These are phyloP conservation scores for Caenorhabditis sp. DNA, from an alignment of 2,888 invertebrate genomes.

Conservation along the genomic window DNA sequence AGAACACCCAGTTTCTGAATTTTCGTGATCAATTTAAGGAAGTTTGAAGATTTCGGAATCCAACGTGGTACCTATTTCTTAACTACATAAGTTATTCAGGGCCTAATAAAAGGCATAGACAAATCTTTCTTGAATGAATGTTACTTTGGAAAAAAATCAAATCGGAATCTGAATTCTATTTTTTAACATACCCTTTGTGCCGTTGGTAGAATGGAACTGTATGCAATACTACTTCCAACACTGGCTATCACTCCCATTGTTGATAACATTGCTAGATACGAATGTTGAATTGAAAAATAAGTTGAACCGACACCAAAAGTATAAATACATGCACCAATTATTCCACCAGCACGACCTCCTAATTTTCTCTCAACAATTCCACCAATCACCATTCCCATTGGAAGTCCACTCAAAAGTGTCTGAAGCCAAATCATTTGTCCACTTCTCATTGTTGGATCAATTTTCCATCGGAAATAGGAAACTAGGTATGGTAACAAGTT, in stretches of 20 bases:
- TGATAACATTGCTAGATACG: slow-evolving; percentile 57
- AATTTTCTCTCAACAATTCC: slow-evolving; percentile 59
- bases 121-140: no score
- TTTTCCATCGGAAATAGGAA: slow-evolving; percentile 67
- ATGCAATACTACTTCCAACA: slow-evolving; percentile 65
- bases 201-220: slow-evolving; percentile 65
- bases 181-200: slow-evolving; percentile 62
- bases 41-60: no score
- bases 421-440: slow-evolving; percentile 68
- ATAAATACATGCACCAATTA: slow-evolving; percentile 58
- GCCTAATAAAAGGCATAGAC: no score
- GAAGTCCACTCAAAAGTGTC: slow-evolving; percentile 64
- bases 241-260: slow-evolving; percentile 60
- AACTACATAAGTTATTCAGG: no score
- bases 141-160: no score
- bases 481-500: slow-evolving; percentile 69
- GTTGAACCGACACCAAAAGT: slow-evolving; percentile 57
- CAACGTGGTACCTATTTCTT: no score
- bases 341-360: slow-evolving; percentile 60
- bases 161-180: no score
- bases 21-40: no score
- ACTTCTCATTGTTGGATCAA: slow-evolving; percentile 59
- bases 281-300: slow-evolving; percentile 62
- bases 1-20: no score
- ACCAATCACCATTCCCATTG: slow-evolving; percentile 67